These are phyloP conservation scores for Alexandromys fortis DNA, from an alignment of 2,113 vertebrate species.

Conservation along the genomic window DNA sequence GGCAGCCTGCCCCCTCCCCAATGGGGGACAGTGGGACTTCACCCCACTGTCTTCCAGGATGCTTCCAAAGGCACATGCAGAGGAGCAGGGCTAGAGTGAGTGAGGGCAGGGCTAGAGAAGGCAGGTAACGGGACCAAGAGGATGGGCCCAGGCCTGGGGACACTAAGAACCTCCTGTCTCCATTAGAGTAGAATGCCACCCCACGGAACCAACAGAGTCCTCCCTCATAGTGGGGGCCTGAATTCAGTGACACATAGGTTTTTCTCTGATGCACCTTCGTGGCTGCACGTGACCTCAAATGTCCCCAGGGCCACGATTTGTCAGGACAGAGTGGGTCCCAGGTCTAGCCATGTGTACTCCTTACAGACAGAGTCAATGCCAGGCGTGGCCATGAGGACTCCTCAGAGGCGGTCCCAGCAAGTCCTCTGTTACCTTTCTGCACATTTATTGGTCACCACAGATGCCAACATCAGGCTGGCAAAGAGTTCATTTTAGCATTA, in stretches of 20 bases:
- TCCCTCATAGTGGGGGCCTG: fast-evolving
- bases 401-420: too few relatives aligned
- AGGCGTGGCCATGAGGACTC: fast-evolving
- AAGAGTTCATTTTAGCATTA: fast-evolving
- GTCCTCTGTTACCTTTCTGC: background rate
- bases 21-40: too few relatives aligned
- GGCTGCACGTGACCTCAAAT: too few relatives aligned
- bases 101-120: too few relatives aligned
- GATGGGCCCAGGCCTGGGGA: too few relatives aligned
- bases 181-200: background rate
- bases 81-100: background rate
- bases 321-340: background rate
- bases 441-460: background rate
- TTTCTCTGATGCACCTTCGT: background rate
- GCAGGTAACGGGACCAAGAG: background rate
- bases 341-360: fast-evolving
- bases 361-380: fast-evolving
- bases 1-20: background rate
- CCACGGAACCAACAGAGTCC: background rate
- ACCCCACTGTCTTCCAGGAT: background rate
- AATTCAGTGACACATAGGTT: fast-evolving
- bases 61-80: background rate
- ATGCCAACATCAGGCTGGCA: background rate
- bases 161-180: background rate
- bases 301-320: fast-evolving